A percentile compares a stretch with the other conserved stretches of the same genome.
phyloP scores from a whole-genome alignment of 2,797 vertebrate genomes.

The Vultur gryphus region DNA sequence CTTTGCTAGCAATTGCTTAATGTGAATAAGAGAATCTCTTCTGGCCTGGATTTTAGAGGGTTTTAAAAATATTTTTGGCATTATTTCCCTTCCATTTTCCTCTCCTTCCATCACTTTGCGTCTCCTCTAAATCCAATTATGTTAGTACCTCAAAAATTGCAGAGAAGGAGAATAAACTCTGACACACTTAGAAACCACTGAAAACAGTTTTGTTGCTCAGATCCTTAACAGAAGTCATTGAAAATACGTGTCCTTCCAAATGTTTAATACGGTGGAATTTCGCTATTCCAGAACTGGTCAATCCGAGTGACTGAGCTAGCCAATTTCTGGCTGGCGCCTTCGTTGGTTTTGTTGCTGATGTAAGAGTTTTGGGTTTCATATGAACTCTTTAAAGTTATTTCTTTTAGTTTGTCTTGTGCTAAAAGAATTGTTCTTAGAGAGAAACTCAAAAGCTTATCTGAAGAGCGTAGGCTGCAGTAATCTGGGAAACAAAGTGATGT shows the following conservation, averaged over 20 bases:
- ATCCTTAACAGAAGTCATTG: neutral
- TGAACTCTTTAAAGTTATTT: neutral
- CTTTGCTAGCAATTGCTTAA: neutral
- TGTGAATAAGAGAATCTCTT: neutral
- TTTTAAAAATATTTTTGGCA: neutral
- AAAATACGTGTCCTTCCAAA: neutral
- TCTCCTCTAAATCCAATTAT: neutral
- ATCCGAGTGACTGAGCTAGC: neutral
- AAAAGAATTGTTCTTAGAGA: neutral
- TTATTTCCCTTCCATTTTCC: neutral
- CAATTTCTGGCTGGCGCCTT: neutral
- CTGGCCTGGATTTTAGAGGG: neutral
- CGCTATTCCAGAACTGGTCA: neutral
- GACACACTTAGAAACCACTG: neutral
- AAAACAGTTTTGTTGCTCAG: neutral
- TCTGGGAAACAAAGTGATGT: neutral
- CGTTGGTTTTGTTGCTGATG: neutral
- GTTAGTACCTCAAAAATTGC: neutral
- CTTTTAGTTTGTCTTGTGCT: neutral
- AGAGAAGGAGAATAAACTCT: neutral
- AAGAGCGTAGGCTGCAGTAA: neutral
- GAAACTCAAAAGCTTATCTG: neutral
- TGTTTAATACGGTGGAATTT: neutral
- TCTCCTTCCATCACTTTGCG: neutral
- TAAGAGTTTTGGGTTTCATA: neutral